These are phyloP conservation scores for Chelon labrosus DNA, from an alignment of 2,797 vertebrate genomes.

Conservation along the genomic window DNA sequence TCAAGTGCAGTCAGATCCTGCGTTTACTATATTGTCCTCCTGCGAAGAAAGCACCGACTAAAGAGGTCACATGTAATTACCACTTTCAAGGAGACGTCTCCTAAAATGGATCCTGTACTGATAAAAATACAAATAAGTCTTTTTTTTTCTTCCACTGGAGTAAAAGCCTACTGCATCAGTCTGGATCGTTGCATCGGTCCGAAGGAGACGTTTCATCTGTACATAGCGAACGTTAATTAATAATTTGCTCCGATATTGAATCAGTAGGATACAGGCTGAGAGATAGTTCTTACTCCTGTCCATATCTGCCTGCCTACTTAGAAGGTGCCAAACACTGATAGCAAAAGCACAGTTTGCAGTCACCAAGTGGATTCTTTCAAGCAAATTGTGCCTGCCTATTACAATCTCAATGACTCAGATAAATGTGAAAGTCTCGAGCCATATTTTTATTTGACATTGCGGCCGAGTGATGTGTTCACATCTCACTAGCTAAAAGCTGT, in stretches of 20 bases:
- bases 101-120: slow-evolving; percentile 32
- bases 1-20: slow-evolving; percentile 22
- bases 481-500: slow-evolving; percentile 41
- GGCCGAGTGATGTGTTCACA: slow-evolving; percentile 61
- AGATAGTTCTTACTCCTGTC: slow-evolving; percentile 74
- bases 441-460: slow-evolving; percentile 86
- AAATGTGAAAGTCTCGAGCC: slow-evolving; percentile 76
- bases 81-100: slow-evolving; percentile 28
- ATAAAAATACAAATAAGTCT: slow-evolving; percentile 42
- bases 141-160: slow-evolving; percentile 60
- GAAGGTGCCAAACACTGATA: slow-evolving; percentile 94
- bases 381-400: slow-evolving; percentile 83
- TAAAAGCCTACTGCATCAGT: slow-evolving; percentile 71
- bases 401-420: slow-evolving; percentile 63
- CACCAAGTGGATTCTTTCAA: slow-evolving; percentile 79
- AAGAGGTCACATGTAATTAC: slow-evolving; percentile 48
- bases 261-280: slow-evolving; percentile 43
- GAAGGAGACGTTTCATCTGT: slow-evolving; percentile 71
- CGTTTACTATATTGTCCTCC: slow-evolving; percentile 25
- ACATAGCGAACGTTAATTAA: slow-evolving; percentile 38
- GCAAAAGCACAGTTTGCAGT: slow-evolving; percentile 84
- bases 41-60: slow-evolving; percentile 47
- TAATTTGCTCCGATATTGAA: slow-evolving; percentile 36
- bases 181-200: slow-evolving; percentile 46
- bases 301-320: slow-evolving; percentile 79